Conservation (phyloP, 1,140 invertebrate genomes). For the Drosophila persimilis region DNA sequence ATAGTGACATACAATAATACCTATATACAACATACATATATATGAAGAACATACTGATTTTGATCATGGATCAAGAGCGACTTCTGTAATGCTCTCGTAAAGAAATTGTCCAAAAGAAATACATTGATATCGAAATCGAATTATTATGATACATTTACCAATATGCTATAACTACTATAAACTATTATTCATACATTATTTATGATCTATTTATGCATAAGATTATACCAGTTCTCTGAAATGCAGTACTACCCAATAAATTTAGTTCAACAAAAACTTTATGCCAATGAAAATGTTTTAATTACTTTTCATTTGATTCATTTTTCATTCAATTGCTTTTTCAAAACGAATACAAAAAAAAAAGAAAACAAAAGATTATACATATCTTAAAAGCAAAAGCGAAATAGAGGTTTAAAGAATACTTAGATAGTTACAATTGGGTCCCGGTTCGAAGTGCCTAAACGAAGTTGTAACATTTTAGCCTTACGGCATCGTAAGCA, state of each 20-base stretch:
- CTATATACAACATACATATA: conserved; percentile 6
- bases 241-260: conserved; percentile 83
- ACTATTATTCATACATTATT: conserved; percentile 56
- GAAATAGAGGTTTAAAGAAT: conserved; percentile 49
- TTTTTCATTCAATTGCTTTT: conserved; percentile 79
- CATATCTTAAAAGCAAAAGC: conserved; percentile 2
- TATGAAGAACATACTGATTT: conserved; percentile 34
- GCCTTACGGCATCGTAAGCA: conserved; percentile 59
- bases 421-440: conserved; percentile 74
- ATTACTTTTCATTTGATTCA: conserved; percentile 73
- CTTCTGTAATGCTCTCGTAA: conserved; percentile 37
- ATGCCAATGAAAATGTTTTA: conserved; percentile 79
- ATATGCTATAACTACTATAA: conserved; percentile 58
- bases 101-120: conserved; percentile 63
- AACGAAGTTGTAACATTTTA: conserved; percentile 73
- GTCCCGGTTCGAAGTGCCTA: conserved; percentile 71
- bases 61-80: conserved; percentile 69
- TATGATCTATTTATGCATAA: conserved; percentile 68
- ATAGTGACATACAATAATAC: conserved; percentile 51
- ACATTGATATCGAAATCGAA: conserved; percentile 36
- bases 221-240: conserved; percentile 77
- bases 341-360: conserved; percentile 35
- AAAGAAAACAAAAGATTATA: conserved; percentile 5
- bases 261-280: conserved; percentile 83
- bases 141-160: conserved; percentile 60